Base-by-base conservation (phyloP, 2,797 vertebrate species). In the Pitangus sulphuratus region DNA sequence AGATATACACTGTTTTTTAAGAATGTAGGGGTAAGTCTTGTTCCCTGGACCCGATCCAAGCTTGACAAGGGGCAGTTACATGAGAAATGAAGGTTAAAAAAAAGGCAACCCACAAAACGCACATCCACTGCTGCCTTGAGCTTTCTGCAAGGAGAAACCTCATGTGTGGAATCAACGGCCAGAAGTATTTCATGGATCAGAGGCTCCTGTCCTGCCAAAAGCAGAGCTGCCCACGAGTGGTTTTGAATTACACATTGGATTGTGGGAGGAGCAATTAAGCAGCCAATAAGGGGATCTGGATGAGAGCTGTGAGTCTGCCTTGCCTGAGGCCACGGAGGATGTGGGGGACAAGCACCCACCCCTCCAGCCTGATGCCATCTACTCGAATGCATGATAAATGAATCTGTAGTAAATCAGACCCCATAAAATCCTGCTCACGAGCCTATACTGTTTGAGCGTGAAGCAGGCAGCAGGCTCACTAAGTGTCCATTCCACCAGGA, bases 261-360 rank as follows among this genome's bases (percentile, higher is more conserved):
- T 51, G 69, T 40, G 82, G 21, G 70, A 77, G 70, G 61, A 79
- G 58, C 21, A 33, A 87, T 70, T 53, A 60, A 37, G 37, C 37
- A 37, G 51, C 44, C 40, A 48, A 11, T 66, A 82, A 58, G 58
- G 15, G 30, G 53, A 69, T 11, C 11, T 20, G 58, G n/a, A 14
- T 40, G 42, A 57, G 62, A 62, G 53, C 5, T 25, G 15, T 72
- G 60, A 31, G 8, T 24, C 56, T 77, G 85, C 57, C 51, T 28
- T 35, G 31, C 57, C 76, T 33, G 54, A 0, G 3, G 57, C 26
- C 44, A 30, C 19, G 15, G 39, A 58, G 66, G 22, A 2, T 2
- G 39, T 0, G 33, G 18, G 60, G 8, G 60, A 12, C 3, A 4
- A 42, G 39, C 8, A 50, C 7, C 6, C 0, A 0, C 16, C 4